Evolutionary conservation across 2,797 vertebrate species (phyloP).

Genomic region (Spea hammondii): DNA sequence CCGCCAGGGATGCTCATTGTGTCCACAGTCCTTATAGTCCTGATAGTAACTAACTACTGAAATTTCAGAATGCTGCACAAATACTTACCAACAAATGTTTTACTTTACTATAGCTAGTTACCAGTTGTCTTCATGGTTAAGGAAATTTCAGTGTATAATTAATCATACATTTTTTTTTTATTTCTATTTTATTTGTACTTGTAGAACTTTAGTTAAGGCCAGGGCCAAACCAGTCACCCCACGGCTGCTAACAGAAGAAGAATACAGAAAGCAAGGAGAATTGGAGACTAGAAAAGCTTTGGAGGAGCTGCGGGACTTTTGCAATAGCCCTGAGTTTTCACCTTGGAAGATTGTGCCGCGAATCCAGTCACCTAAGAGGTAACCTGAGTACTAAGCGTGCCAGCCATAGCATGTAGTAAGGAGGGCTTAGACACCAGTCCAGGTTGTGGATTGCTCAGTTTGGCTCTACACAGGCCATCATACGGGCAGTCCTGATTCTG

Average conservation of each 20-base stretch:
- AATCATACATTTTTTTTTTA: background rate
- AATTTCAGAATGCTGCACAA: too few relatives aligned
- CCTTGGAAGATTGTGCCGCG: slow-evolving; percentile 85
- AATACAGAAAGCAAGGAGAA: slow-evolving; percentile 83
- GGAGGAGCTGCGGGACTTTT: slow-evolving; percentile 80
- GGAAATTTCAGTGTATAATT: too few relatives aligned
- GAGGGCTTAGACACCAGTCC: background rate
- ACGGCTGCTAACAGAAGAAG: slow-evolving; percentile 85
- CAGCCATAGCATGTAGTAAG: too few relatives aligned
- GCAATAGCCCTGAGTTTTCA: slow-evolving; percentile 84
- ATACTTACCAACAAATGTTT: too few relatives aligned
- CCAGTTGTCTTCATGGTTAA: too few relatives aligned
- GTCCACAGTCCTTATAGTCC: too few relatives aligned
- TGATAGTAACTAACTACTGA: too few relatives aligned
- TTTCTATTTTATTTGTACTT: slow-evolving; percentile 13
- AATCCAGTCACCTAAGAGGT: slow-evolving; percentile 92
- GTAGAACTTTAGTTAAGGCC: slow-evolving; percentile 72
- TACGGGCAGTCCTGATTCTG: background rate
- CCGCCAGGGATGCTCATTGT: too few relatives aligned
- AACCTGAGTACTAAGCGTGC: slow-evolving; percentile 22
- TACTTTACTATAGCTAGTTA: too few relatives aligned
- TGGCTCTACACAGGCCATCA: slow-evolving; percentile 7
- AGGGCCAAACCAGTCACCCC: slow-evolving; percentile 71
- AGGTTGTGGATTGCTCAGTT: slow-evolving; percentile 24
- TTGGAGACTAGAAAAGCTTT: slow-evolving; percentile 84